Base-by-base conservation (phyloP, 2,888 invertebrate genomes). In the Caenorhabditis sp. region DNA sequence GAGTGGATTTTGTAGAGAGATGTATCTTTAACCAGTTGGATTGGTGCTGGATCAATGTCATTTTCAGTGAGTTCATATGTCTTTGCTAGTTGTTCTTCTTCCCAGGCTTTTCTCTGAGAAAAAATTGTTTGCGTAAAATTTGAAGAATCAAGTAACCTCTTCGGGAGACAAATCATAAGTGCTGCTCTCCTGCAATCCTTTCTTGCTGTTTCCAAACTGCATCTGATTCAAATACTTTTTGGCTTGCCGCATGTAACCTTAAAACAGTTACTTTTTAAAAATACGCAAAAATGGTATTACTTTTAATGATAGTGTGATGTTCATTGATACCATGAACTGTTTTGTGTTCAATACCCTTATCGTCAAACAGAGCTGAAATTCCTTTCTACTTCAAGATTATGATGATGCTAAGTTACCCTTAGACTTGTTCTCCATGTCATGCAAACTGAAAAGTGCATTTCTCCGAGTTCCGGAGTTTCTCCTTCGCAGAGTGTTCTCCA, bases 1-100 rank as follows among this genome's bases (percentile, higher is more conserved):
- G 90, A 89, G 70, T 90, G 90, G 15, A 88, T 88, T 85, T 90
- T 90, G 81, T 86, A 89, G 6, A 90, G 81, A 13, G 89, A 87
- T 4, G 90, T 91, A 28, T 85, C 86, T 26, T 88, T 82, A 37
- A 90, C 90, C 18, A 90, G 82, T 65, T 90, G 90, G 62, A 90
- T 90, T 6, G 90, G 90, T 1, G 90, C 87, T 15, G 90, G 88
- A 65, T 90, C 90, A 26, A 90, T 89, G 26, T 84, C 81, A 26
- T 79, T 82, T 18, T 90, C 90, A 47, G 87, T 86, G 26, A 90
- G 62, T 37, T 87, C 88, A 20, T 88, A 15, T 11, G 24, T 24
- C 53, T 86, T 80, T 11, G 76, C 65, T 11, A 90, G 65, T 22
- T 87, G 85, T 37, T 81, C 68, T 50, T 81, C 68, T 79, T 90